These are phyloP conservation scores for Clarias magur DNA, from an alignment of 2,113 vertebrate genomes.

Conservation along the genomic window DNA sequence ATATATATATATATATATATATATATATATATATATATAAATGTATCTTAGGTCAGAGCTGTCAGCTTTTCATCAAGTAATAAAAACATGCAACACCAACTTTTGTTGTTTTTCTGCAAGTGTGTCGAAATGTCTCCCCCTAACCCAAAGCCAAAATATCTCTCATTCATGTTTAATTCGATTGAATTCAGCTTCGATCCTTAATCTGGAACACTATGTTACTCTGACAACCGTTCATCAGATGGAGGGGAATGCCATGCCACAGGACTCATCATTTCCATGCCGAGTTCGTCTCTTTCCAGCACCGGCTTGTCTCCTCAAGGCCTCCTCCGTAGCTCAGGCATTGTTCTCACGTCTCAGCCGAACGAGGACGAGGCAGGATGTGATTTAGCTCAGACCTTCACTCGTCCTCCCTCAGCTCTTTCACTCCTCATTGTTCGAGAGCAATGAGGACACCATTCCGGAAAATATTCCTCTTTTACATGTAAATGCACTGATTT, in stretches of 20 bases:
- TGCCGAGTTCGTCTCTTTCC: not conserved
- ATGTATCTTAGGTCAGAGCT: not conserved
- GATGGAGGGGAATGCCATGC: not conserved
- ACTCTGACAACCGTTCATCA: not conserved
- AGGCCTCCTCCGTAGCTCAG: not conserved
- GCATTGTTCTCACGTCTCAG: slow-evolving; percentile 22
- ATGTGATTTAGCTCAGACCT: slow-evolving; percentile 43
- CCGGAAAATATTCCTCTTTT: slow-evolving; percentile 32
- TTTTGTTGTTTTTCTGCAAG: not conserved
- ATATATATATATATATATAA: not conserved
- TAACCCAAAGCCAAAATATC: not conserved
- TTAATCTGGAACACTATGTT: slow-evolving; percentile 10
- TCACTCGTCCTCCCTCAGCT: slow-evolving; percentile 30
- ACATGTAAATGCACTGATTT: slow-evolving; percentile 31
- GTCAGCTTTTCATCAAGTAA: not conserved
- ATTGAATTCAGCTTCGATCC: not conserved
- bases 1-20: not conserved
- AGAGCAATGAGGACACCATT: slow-evolving; percentile 20
- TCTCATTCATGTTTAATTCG: not conserved
- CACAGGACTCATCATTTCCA: not conserved
- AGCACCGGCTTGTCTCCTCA: not conserved
- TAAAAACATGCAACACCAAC: not conserved
- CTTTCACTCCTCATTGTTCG: slow-evolving; percentile 7
- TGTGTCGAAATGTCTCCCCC: not conserved
- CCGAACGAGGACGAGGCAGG: not conserved